phyloP scores from a whole-genome alignment of 1,140 invertebrate species.

The Capitella teleta region DNA sequence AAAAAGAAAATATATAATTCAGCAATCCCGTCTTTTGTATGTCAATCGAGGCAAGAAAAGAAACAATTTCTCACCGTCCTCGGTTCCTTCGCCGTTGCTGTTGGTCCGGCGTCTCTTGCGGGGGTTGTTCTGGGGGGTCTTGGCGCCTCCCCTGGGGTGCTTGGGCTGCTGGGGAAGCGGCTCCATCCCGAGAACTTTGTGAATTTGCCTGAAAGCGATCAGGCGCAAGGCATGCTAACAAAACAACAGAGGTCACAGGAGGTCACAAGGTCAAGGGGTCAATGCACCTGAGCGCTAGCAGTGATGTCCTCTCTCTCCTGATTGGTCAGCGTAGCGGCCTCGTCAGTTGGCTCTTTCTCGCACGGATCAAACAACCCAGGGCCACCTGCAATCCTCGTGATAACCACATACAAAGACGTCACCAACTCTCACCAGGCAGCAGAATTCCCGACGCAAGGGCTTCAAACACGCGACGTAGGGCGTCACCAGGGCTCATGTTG shows the following conservation, averaged over 20 bases:
- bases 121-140: constrained; percentile 42
- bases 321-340: constrained; percentile 63
- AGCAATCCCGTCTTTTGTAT: too few species aligned
- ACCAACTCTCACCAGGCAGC: constrained; percentile 46
- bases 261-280: neutral
- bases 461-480: constrained; percentile 83
- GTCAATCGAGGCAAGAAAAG: neutral
- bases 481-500: constrained; percentile 74
- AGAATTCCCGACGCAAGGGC: constrained; percentile 82
- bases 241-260: constrained; percentile 12
- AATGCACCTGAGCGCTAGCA: constrained; percentile 59
- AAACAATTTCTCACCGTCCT: constrained; percentile 45
- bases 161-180: constrained; percentile 50
- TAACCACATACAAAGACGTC: neutral
- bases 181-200: constrained; percentile 56
- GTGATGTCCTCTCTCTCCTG: constrained; percentile 95
- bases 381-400: constrained; percentile 42
- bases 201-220: constrained; percentile 90
- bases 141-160: neutral
- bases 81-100: constrained; percentile 51
- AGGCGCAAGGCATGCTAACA: constrained; percentile 77
- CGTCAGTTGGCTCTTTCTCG: constrained; percentile 91
- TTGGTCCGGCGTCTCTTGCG: constrained; percentile 58
- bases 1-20: too few species aligned
- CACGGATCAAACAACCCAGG: constrained; percentile 85